Conservation (phyloP, 2,888 invertebrate genomes). For the Tanypteryx hageni region DNA sequence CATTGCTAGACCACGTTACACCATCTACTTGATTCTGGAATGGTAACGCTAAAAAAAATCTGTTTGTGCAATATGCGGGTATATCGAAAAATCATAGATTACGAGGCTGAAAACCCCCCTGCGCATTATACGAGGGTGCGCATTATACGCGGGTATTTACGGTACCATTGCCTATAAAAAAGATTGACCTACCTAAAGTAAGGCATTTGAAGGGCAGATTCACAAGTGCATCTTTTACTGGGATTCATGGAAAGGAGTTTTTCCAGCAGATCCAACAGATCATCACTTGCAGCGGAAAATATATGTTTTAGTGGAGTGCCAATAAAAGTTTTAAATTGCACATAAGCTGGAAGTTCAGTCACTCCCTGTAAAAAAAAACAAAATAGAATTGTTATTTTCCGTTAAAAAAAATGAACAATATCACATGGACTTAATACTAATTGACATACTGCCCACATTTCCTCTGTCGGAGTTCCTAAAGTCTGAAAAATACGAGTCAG, state of each 20-base stretch:
- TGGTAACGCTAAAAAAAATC: no score
- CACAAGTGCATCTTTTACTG: conserved; percentile 86
- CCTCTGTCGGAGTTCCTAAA: conserved; percentile 94
- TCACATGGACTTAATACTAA: neutral
- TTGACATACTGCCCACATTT: conserved; percentile 89
- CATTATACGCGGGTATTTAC: no score
- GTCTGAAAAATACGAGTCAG: conserved; percentile 96
- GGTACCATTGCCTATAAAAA: neutral
- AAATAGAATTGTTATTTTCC: neutral
- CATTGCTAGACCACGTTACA: no score
- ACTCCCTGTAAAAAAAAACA: conserved; percentile 78
- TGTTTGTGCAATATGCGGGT: no score
- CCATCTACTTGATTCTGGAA: no score
- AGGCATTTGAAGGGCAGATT: conserved; percentile 90
- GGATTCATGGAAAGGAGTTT: conserved; percentile 90
- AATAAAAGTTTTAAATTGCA: conserved; percentile 92
- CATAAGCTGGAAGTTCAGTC: conserved; percentile 90
- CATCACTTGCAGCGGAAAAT: conserved; percentile 96
- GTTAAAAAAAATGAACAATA: neutral
- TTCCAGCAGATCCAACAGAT: conserved; percentile 89
- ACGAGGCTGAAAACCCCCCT: no score
- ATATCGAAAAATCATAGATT: no score
- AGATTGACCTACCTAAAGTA: conserved; percentile 84
- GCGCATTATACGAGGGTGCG: no score
- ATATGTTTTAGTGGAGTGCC: conserved; percentile 92